A percentile compares a stretch with the other conserved stretches of the same genome.
These are phyloP conservation scores for Austrolebias charrua DNA, from an alignment of 2,797 vertebrate genomes.

Conservation along the genomic window DNA sequence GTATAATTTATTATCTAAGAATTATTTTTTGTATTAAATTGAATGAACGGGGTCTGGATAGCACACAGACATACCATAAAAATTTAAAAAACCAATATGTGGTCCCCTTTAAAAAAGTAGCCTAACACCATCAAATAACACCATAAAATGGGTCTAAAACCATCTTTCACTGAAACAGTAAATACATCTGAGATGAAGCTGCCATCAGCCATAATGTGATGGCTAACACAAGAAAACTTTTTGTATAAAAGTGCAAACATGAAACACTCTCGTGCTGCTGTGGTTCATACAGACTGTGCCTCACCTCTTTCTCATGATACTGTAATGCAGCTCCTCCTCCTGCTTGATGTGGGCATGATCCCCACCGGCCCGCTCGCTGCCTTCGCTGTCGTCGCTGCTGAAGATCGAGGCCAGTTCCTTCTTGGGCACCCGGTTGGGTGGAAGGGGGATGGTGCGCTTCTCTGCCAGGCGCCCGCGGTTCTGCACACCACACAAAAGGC, in stretches of 20 bases:
- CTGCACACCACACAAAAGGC: slow-evolving; percentile 69
- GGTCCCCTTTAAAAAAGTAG: no score
- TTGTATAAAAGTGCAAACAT: no score
- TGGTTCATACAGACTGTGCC: slow-evolving; percentile 9
- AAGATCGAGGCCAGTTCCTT: slow-evolving; percentile 90
- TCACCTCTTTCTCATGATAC: slow-evolving; percentile 98
- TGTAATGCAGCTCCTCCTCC: slow-evolving; percentile 89
- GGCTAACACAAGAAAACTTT: no score
- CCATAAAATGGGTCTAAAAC: not conserved
- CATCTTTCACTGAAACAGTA: slow-evolving; percentile 29
- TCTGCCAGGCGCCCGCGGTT: slow-evolving; percentile 97
- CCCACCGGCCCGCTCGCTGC: slow-evolving; percentile 86
- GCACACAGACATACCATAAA: no score
- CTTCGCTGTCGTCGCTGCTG: slow-evolving; percentile 90
- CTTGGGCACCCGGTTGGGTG: slow-evolving; percentile 88
- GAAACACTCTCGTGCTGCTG: not conserved
- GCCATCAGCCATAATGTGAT: no score
- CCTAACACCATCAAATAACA: slow-evolving; percentile 32
- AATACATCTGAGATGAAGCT: not conserved
- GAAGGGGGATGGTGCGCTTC: slow-evolving; percentile 92
- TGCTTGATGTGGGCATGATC: slow-evolving; percentile 90
- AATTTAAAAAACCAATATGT: no score
- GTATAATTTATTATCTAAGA: no score
- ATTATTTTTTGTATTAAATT: no score
- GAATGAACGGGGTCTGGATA: no score